Evolutionary conservation across 2,113 vertebrate species (phyloP).

Genomic region (Galbula dea): DNA sequence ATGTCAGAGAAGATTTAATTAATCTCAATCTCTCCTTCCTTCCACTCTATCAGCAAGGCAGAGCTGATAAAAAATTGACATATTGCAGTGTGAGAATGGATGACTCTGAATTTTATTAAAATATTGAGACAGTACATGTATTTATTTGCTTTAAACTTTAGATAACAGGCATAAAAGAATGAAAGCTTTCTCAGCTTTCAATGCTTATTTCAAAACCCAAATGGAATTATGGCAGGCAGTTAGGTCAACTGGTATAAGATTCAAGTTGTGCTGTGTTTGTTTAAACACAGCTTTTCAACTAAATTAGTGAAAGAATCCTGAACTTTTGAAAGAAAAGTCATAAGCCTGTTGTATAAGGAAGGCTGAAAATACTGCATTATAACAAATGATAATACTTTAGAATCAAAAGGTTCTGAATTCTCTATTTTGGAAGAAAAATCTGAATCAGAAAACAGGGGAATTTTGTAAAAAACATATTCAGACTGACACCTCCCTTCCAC

Average conservation of each 20-base stretch:
- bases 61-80: neutral
- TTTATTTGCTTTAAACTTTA: conserved; percentile 10
- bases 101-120: neutral
- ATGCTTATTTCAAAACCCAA: neutral
- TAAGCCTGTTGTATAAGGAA: neutral
- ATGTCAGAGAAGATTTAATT: neutral
- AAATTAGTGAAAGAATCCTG: neutral
- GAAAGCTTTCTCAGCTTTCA: neutral
- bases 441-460: neutral
- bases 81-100: neutral
- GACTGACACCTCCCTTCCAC: neutral
- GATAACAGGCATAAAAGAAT: neutral
- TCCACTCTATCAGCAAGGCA: neutral
- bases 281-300: neutral
- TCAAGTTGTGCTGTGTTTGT: neutral
- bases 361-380: neutral
- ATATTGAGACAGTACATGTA: neutral
- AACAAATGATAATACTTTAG: neutral
- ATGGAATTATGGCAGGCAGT: neutral
- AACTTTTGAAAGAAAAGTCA: neutral
- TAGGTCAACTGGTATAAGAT: neutral
- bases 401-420: neutral
- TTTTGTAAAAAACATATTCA: neutral
- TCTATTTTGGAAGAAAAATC: neutral
- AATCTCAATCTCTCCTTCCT: neutral